Percentiles rank a stretch among this genome's conserved stretches.
Conservation (phyloP, 1,140 invertebrate genomes). For the Meloidogyne floridensis region DNA sequence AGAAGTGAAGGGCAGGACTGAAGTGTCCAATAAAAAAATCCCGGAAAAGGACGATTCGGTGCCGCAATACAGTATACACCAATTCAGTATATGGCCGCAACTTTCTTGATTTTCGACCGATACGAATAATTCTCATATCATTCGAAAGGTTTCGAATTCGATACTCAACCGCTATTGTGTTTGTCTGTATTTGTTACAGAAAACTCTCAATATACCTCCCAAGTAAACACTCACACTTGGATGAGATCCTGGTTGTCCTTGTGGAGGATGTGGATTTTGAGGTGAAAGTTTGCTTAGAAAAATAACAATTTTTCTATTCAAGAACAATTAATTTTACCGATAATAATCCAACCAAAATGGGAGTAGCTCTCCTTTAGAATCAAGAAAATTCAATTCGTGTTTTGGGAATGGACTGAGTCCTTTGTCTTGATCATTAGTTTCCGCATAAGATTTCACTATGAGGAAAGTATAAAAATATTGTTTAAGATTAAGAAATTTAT, state of each 20-base stretch:
- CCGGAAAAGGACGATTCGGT: no score
- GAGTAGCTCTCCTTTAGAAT: conserved; percentile 7
- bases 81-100: no score
- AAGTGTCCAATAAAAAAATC: no score
- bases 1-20: no score
- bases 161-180: no score
- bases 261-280: conserved; percentile 5
- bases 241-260: conserved; percentile 57
- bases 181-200: no score
- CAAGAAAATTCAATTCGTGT: conserved; percentile 27
- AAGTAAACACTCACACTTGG: conserved; percentile 52
- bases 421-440: conserved; percentile 16
- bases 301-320: background rate
- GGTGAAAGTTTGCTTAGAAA: conserved; percentile 27
- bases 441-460: conserved; percentile 19
- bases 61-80: no score
- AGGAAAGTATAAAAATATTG: background rate
- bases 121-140: no score
- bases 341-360: conserved; percentile 29
- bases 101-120: no score
- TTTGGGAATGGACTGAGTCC: conserved; percentile 13
- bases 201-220: no score
- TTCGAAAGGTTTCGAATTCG: no score
- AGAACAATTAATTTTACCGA: conserved; percentile 3
- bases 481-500: no score